Conservation (phyloP, 35 echinoderm and acorn worm species). For the Ophiothrix spiculata region DNA sequence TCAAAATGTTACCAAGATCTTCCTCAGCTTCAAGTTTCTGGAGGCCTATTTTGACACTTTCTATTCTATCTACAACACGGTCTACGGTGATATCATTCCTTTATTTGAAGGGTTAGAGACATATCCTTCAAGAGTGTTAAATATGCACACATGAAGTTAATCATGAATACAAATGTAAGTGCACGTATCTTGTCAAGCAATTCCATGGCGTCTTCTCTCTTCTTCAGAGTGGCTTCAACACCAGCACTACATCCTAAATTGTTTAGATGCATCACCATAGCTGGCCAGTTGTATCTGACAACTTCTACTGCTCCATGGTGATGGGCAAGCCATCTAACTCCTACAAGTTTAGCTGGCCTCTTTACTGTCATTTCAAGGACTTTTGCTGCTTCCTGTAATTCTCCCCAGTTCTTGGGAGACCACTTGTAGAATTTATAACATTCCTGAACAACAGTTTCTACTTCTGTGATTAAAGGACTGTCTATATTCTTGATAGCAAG, state of each 20-base stretch:
- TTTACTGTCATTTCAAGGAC: background rate
- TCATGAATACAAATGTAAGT: background rate
- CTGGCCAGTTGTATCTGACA: background rate
- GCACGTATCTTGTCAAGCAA: background rate
- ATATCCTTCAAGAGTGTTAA: background rate
- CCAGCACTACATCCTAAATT: background rate
- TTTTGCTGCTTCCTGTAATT: background rate
- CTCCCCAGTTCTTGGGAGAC: constrained; percentile 8
- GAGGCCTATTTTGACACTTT: background rate
- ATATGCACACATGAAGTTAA: constrained; percentile 13
- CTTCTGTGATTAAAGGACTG: background rate
- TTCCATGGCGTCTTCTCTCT: constrained; percentile 8
- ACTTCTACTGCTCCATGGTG: constrained; percentile 3
- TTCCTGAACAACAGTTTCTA: background rate
- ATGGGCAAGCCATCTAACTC: constrained; percentile 14
- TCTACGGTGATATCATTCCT: constrained; percentile 17
- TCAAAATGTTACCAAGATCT: background rate
- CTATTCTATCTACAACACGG: background rate
- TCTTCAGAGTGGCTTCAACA: background rate
- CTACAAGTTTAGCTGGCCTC: background rate
- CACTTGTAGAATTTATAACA: constrained; percentile 11
- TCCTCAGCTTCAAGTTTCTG: background rate
- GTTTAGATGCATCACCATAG: constrained; percentile 13
- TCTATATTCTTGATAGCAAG: background rate
- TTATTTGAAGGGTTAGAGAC: constrained; percentile 5